phyloP scores from a whole-genome alignment of 2,797 vertebrate species.

The Linurgus olivaceus region DNA sequence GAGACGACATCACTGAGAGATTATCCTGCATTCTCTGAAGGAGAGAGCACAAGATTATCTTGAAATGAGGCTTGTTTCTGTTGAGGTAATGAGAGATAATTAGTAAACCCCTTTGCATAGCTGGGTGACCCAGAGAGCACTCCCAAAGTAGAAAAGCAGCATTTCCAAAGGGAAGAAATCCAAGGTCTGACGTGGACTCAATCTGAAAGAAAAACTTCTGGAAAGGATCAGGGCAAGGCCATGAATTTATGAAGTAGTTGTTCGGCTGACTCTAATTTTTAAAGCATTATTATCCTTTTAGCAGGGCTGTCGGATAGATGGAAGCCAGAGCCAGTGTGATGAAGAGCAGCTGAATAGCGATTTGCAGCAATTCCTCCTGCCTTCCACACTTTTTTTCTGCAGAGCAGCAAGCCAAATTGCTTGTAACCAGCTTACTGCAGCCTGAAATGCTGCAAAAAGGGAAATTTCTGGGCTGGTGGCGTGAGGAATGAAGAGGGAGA shows the following conservation, averaged over 20 bases:
- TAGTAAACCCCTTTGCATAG: neutral
- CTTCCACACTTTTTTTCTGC: neutral
- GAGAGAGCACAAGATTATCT: slow-evolving; percentile 39
- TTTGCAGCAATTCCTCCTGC: slow-evolving; percentile 36
- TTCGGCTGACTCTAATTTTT: slow-evolving; percentile 62
- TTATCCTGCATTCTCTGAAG: slow-evolving; percentile 22
- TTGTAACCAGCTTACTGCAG: neutral
- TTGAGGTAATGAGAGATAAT: slow-evolving; percentile 28
- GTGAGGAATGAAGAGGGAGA: neutral
- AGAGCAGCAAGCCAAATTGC: neutral
- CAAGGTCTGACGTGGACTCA: neutral
- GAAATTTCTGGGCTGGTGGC: neutral
- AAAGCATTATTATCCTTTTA: slow-evolving; percentile 71
- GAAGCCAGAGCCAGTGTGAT: slow-evolving; percentile 50
- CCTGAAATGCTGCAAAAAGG: neutral
- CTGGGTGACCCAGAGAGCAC: neutral
- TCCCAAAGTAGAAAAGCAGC: neutral
- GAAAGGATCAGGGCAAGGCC: slow-evolving; percentile 58
- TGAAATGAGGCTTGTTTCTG: neutral
- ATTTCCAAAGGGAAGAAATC: slow-evolving; percentile 14
- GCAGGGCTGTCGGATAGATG: slow-evolving; percentile 37
- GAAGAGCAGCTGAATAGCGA: slow-evolving; percentile 46
- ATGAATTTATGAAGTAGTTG: slow-evolving; percentile 65
- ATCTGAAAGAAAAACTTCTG: slow-evolving; percentile 55
- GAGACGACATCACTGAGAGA: neutral